phyloP scores from a whole-genome alignment of 2,797 vertebrate species.

The Jordanella pulchra region DNA sequence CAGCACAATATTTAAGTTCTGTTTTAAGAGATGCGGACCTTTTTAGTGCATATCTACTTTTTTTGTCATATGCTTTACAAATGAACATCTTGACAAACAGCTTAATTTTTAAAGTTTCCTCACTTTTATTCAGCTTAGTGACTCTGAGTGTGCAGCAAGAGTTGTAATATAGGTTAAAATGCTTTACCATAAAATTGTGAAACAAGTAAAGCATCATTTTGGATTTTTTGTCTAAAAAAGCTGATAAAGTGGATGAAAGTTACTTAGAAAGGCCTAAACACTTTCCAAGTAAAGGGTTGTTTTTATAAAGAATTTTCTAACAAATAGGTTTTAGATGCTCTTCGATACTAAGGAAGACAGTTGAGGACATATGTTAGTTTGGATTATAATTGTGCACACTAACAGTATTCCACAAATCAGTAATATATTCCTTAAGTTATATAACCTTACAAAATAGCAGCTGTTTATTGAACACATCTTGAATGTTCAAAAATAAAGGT shows the following conservation, averaged over 20 bases:
- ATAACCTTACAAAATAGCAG: neutral
- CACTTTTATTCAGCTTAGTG: too few species aligned
- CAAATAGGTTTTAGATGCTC: neutral
- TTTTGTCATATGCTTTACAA: too few species aligned
- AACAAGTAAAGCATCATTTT: too few species aligned
- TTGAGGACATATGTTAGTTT: neutral
- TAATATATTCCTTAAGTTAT: neutral
- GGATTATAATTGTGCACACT: neutral
- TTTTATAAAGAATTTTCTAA: neutral
- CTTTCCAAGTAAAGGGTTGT: neutral
- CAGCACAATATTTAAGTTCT: too few species aligned
- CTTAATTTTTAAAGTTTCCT: too few species aligned
- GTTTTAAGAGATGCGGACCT: too few species aligned
- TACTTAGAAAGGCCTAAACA: neutral
- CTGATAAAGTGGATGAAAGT: neutral
- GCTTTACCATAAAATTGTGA: too few species aligned
- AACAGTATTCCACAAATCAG: neutral
- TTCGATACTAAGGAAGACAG: neutral
- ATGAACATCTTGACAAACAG: too few species aligned
- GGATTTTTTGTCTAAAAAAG: too few species aligned
- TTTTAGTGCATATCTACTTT: too few species aligned
- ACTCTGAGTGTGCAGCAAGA: too few species aligned
- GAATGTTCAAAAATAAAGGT: neutral
- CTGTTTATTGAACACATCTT: neutral
- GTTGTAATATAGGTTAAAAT: too few species aligned